These are phyloP conservation scores for Grantiella picta DNA, from an alignment of 2,113 vertebrate genomes.

Conservation along the genomic window DNA sequence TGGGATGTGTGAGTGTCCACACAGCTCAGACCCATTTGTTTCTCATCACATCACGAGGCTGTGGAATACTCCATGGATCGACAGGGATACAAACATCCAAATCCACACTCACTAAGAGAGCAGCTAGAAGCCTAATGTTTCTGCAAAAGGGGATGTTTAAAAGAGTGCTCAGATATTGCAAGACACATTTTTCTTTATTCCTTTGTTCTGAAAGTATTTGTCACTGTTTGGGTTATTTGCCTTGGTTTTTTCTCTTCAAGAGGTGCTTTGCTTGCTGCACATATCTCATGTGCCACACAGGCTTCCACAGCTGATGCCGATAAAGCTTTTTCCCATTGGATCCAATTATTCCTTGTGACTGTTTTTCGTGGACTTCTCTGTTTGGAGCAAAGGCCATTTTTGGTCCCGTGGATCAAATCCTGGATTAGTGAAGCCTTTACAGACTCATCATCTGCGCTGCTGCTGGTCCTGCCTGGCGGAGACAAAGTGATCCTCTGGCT, in stretches of 20 bases:
- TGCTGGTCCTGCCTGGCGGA: background rate
- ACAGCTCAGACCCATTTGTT: background rate
- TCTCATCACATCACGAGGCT: background rate
- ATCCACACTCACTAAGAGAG: background rate
- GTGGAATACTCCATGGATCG: background rate
- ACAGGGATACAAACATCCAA: background rate
- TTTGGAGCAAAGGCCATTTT: background rate
- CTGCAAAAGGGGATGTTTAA: background rate
- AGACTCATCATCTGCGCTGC: background rate
- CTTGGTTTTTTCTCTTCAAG: background rate
- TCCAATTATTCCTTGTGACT: background rate
- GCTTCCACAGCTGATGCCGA: background rate
- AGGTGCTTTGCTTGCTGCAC: background rate
- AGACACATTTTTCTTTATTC: background rate
- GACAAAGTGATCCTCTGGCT: background rate
- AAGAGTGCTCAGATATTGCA: background rate
- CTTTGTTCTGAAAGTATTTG: background rate
- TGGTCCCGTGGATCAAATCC: accelerated
- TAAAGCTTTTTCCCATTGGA: background rate
- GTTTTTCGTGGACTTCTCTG: background rate
- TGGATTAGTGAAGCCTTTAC: background rate
- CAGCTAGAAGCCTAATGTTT: background rate
- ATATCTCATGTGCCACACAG: background rate
- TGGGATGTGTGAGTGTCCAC: accelerated
- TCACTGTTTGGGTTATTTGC: background rate